phyloP scores from a whole-genome alignment of 2,797 vertebrate species.

The Thamnophis elegans region DNA sequence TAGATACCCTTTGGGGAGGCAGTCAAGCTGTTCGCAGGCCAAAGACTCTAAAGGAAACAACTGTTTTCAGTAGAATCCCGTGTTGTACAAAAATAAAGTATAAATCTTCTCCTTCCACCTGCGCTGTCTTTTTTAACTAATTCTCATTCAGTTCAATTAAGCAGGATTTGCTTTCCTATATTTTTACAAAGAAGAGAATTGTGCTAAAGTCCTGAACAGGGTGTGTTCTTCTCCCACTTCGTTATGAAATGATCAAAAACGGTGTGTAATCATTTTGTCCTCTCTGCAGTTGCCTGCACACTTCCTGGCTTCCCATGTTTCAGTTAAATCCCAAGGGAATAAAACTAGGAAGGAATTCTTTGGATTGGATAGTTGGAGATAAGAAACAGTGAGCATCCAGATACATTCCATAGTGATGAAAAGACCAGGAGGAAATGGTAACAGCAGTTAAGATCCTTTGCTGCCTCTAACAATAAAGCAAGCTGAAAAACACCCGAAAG shows the following conservation, averaged over 20 bases:
- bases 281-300: neutral
- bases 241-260: neutral
- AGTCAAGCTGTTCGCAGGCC: neutral
- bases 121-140: neutral
- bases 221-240: neutral
- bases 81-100: neutral
- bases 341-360: neutral
- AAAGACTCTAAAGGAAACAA: neutral
- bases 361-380: neutral
- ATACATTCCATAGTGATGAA: neutral
- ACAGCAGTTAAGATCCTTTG: neutral
- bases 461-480: neutral
- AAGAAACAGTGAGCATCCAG: neutral
- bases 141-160: neutral
- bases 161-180: neutral
- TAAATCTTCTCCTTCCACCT: neutral
- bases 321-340: neutral
- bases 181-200: neutral
- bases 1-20: neutral
- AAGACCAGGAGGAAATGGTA: neutral
- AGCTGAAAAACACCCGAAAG: neutral
- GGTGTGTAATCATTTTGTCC: neutral
- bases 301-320: neutral
- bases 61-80: neutral
- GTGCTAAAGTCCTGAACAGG: neutral